phyloP scores from a whole-genome alignment of 2,797 vertebrate genomes.

The Acanthurus lineatus region DNA sequence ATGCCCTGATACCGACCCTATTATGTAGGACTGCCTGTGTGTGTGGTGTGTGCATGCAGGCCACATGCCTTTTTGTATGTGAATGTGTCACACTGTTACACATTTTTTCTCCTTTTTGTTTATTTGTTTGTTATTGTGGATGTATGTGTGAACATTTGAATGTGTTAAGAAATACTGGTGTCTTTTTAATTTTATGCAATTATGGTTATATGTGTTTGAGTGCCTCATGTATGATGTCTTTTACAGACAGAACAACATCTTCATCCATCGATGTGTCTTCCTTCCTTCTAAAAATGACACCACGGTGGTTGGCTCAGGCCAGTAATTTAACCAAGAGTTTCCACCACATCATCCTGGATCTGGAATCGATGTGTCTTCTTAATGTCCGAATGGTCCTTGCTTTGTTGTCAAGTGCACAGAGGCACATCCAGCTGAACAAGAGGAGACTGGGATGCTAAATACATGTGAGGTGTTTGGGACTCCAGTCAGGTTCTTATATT shows the following conservation, averaged over 20 bases:
- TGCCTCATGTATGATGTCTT: constrained; percentile 16
- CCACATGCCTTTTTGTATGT: constrained; percentile 1
- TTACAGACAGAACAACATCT: constrained; percentile 61
- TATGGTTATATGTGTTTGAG: constrained; percentile 13
- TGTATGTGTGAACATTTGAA: neutral
- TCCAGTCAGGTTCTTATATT: constrained; percentile 70
- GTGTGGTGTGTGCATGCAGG: constrained; percentile 8
- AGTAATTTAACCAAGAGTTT: constrained; percentile 51
- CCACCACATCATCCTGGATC: constrained; percentile 38
- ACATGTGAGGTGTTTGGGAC: constrained; percentile 59
- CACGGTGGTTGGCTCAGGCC: constrained; percentile 45
- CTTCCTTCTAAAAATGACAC: constrained; percentile 52
- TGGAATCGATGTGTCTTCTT: constrained; percentile 63
- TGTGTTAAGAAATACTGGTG: constrained; percentile 18
- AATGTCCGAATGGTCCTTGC: constrained; percentile 51
- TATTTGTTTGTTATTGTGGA: neutral
- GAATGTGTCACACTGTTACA: neutral
- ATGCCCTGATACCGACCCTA: constrained; percentile 61
- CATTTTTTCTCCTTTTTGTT: neutral
- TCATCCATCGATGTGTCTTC: constrained; percentile 50
- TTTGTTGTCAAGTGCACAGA: constrained; percentile 58
- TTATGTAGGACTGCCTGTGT: constrained; percentile 23
- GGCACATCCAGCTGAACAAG: constrained; percentile 39
- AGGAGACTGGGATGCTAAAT: constrained; percentile 33
- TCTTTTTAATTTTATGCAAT: constrained; percentile 27